Conservation (phyloP, 2,113 vertebrate genomes). For the Arothron firmamentum region DNA sequence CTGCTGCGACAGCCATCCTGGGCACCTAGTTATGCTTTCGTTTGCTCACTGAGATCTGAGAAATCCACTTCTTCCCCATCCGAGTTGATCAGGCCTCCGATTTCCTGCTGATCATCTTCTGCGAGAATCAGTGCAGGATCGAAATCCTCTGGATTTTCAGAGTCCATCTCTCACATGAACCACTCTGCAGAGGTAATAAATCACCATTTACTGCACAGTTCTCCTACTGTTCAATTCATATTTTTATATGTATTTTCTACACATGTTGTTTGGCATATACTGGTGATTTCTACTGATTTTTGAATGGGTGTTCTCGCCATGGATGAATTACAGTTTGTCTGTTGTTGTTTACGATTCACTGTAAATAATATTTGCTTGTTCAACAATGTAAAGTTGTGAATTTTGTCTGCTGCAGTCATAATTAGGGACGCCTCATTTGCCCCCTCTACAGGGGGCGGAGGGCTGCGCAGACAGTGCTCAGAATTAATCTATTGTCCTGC, state of each 20-base stretch:
- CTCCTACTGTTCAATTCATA: no score
- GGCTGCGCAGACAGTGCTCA: slow-evolving; percentile 1
- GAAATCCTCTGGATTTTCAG: slow-evolving; percentile 59
- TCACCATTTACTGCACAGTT: no score
- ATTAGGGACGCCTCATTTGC: neutral
- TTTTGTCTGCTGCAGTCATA: neutral
- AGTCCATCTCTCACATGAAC: slow-evolving; percentile 57
- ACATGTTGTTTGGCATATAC: no score
- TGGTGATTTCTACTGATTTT: no score
- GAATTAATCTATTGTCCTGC: slow-evolving; percentile 30
- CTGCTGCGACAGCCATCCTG: neutral
- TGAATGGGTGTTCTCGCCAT: no score
- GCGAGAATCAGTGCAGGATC: slow-evolving; percentile 34
- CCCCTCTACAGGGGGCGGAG: neutral
- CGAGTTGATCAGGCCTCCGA: slow-evolving; percentile 69
- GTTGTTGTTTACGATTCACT: no score
- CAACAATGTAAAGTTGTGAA: no score
- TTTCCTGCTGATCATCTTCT: slow-evolving; percentile 59
- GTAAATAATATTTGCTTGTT: no score
- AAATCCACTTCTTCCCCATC: slow-evolving; percentile 70
- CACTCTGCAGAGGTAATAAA: slow-evolving; percentile 6
- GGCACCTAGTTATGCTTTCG: neutral
- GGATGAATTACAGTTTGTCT: no score
- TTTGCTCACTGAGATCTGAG: slow-evolving; percentile 55
- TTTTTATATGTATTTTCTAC: no score